Conservation (phyloP, 2,113 vertebrate genomes). For the Indicator indicator region DNA sequence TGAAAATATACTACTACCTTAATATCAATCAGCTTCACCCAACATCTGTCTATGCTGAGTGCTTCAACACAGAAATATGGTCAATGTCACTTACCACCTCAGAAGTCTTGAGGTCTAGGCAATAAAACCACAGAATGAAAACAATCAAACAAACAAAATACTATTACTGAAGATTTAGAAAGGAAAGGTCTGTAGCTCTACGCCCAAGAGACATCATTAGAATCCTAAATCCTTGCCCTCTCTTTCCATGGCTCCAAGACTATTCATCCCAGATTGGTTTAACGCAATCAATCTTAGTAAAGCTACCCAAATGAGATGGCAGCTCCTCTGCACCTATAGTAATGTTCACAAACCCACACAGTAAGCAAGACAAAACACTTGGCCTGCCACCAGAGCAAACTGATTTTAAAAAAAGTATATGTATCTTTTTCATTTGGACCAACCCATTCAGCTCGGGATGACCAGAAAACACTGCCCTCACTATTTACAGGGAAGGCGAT, state of each 20-base stretch:
- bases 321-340: background rate
- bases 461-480: background rate
- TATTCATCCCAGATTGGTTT: background rate
- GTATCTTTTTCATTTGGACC: background rate
- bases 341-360: background rate
- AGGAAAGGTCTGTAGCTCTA: background rate
- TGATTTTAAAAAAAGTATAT: background rate
- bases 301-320: accelerated
- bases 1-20: background rate
- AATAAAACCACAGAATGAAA: background rate
- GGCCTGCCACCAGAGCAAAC: background rate
- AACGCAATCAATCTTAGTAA: background rate
- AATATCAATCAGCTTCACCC: background rate
- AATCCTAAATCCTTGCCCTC: background rate
- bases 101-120: background rate
- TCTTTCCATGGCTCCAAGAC: background rate
- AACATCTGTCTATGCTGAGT: background rate
- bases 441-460: background rate
- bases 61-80: background rate
- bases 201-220: background rate
- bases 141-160: background rate
- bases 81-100: background rate
- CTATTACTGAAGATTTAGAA: background rate
- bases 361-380: background rate
- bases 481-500: background rate